Evolutionary conservation across 2,888 invertebrate species (phyloP).

Genomic region (Ochlodes sylvanus): DNA sequence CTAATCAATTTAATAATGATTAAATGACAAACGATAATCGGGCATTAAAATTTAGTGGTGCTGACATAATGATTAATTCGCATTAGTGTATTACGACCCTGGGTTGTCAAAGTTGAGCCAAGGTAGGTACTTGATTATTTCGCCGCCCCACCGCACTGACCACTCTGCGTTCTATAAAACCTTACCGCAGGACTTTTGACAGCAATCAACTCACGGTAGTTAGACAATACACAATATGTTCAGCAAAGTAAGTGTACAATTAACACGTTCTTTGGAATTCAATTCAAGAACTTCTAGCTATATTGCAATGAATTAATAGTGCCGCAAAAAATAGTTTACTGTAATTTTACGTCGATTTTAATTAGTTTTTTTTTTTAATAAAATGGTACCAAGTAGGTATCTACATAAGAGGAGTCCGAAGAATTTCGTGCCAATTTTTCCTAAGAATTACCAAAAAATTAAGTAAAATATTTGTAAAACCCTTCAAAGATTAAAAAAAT

Average conservation of each 20-base stretch:
- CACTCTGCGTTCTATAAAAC: slow-evolving; percentile 62
- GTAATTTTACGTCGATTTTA: too few relatives aligned
- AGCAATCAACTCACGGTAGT: slow-evolving; percentile 66
- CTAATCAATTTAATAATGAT: background rate
- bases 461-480: too few relatives aligned
- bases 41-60: slow-evolving; percentile 25
- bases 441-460: too few relatives aligned
- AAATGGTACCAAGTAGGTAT: too few relatives aligned
- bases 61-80: slow-evolving; percentile 49
- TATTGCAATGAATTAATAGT: too few relatives aligned
- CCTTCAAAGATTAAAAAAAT: too few relatives aligned
- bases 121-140: slow-evolving; percentile 50
- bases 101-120: slow-evolving; percentile 48
- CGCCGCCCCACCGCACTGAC: slow-evolving; percentile 48
- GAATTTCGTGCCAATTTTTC: too few relatives aligned
- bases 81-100: slow-evolving; percentile 48
- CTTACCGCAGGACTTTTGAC: slow-evolving; percentile 60
- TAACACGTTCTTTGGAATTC: background rate
- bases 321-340: too few relatives aligned
- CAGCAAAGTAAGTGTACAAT: slow-evolving; percentile 64
- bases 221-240: slow-evolving; percentile 65
- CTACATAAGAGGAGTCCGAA: too few relatives aligned
- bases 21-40: slow-evolving; percentile 26
- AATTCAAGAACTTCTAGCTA: too few relatives aligned
- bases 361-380: too few relatives aligned